phyloP scores from a whole-genome alignment of 30 jellyfish, hydroid and myxozoan genomes.

The Pelagia noctiluca region DNA sequence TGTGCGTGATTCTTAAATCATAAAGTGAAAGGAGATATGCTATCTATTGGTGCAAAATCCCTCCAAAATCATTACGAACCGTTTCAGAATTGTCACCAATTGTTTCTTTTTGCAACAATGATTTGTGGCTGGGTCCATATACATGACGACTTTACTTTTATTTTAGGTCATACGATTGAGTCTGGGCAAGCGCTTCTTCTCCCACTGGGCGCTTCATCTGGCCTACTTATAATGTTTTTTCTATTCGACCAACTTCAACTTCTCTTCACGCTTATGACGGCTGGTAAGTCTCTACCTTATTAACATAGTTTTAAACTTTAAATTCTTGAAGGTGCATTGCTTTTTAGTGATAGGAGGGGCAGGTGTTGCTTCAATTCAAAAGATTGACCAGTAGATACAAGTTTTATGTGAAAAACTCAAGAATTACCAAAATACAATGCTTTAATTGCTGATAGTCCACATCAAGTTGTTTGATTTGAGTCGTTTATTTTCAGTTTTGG shows the following conservation, averaged over 20 bases:
- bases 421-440: too few relatives aligned
- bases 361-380: too few relatives aligned
- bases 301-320: neutral
- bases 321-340: neutral
- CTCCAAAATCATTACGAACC: too few relatives aligned
- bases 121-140: neutral
- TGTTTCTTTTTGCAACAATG: too few relatives aligned
- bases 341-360: too few relatives aligned
- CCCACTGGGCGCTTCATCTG: slow-evolving; percentile 90
- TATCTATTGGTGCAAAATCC: too few relatives aligned
- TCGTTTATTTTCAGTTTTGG: slow-evolving; percentile 67
- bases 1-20: too few relatives aligned
- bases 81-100: too few relatives aligned
- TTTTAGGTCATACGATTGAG: slow-evolving; percentile 86
- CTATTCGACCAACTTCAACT: slow-evolving; percentile 86
- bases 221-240: slow-evolving; percentile 86
- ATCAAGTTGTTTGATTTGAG: neutral
- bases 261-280: slow-evolving; percentile 83
- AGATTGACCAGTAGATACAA: too few relatives aligned
- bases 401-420: too few relatives aligned
- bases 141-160: neutral
- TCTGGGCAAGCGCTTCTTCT: slow-evolving; percentile 83
- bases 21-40: too few relatives aligned
- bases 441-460: neutral
- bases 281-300: slow-evolving; percentile 84